Conservation (phyloP, 2,113 vertebrate species). For the Microtus oregoni region DNA sequence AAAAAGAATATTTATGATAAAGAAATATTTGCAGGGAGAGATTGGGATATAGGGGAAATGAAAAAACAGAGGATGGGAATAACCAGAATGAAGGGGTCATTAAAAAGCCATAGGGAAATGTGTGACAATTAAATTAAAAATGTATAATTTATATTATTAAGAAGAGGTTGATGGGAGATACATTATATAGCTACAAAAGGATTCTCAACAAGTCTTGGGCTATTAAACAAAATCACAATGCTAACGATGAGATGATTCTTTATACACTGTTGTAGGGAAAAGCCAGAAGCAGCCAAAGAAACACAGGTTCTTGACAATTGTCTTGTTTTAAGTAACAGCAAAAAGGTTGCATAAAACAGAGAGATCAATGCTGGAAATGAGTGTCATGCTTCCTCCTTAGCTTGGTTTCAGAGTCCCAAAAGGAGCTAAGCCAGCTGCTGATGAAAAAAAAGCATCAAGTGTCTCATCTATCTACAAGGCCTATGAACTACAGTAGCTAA, state of each 20-base stretch:
- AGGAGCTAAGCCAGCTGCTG: not conserved
- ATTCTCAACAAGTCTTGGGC: not conserved
- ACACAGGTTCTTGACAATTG: not conserved
- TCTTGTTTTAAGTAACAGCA: not conserved
- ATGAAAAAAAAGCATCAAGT: too few relatives aligned
- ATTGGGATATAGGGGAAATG: not conserved
- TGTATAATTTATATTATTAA: not conserved
- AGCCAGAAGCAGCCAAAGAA: not conserved
- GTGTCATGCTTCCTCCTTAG: not conserved
- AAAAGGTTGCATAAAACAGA: too few relatives aligned
- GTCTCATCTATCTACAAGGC: not conserved
- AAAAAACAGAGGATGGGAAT: accelerated
- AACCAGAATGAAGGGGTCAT: not conserved
- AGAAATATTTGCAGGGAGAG: not conserved
- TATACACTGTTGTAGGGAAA: not conserved
- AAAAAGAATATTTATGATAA: not conserved
- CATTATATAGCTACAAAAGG: not conserved
- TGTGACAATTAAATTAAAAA: not conserved
- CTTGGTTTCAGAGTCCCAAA: not conserved
- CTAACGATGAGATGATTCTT: not conserved
- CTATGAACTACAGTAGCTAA: not conserved
- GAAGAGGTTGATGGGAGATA: not conserved
- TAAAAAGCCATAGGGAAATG: not conserved
- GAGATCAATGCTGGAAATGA: not conserved
- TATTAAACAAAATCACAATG: not conserved